Conservation (phyloP, 2,888 invertebrate species). For the Cosmorhoe ocellata region DNA sequence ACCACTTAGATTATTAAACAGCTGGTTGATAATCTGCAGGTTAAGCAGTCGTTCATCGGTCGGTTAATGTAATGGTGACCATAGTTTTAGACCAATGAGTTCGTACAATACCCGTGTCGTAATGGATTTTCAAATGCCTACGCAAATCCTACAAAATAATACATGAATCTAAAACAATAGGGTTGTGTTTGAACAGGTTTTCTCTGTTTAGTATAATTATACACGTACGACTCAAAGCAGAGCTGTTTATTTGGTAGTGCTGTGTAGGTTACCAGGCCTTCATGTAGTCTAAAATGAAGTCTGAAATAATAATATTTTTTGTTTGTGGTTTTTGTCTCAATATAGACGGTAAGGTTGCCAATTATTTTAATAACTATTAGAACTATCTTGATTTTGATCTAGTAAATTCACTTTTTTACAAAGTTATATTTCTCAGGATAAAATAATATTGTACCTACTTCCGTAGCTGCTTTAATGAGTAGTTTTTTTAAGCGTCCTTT, state of each 20-base stretch:
- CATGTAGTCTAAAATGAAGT: conserved; percentile 18
- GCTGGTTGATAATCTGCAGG: too few relatives aligned
- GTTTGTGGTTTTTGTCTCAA: conserved; percentile 1
- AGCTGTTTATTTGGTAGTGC: conserved; percentile 13
- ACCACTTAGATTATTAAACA: too few relatives aligned
- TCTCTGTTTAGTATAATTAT: conserved; percentile 11
- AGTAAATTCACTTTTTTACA: too few relatives aligned
- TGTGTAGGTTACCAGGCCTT: conserved; percentile 8
- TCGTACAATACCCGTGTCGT: conserved; percentile 9
- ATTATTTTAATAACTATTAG: not conserved
- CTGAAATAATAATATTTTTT: conserved; percentile 7
- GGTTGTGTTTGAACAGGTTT: conserved; percentile 20
- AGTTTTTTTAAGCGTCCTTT: conserved; percentile 6
- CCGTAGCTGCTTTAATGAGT: too few relatives aligned
- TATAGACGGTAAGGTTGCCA: conserved; percentile 12
- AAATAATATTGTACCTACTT: too few relatives aligned
- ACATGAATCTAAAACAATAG: conserved; percentile 12
- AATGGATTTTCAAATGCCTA: conserved; percentile 16
- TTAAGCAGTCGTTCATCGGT: not conserved
- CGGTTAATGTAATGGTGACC: not conserved
- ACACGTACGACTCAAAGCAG: conserved; percentile 1
- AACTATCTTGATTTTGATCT: too few relatives aligned
- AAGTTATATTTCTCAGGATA: too few relatives aligned
- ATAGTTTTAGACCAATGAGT: not conserved
- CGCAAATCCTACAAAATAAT: conserved; percentile 12